Evolutionary conservation across 2,797 vertebrate species (phyloP).

Genomic region (Notoglanidium macrostoma): DNA sequence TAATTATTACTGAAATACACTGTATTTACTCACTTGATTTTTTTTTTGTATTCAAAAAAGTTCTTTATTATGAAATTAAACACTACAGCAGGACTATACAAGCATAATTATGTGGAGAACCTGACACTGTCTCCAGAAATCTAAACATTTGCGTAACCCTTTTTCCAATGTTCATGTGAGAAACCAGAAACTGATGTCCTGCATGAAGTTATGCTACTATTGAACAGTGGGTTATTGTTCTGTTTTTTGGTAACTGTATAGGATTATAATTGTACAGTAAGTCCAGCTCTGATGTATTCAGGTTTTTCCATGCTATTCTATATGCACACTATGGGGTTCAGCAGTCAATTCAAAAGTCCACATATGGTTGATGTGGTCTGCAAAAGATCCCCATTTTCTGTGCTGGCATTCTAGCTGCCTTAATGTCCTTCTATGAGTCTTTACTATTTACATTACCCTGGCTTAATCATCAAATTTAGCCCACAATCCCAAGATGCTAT

Average conservation of each 20-base stretch:
- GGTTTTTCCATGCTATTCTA: slow-evolving; percentile 47
- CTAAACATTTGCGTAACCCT: slow-evolving; percentile 69
- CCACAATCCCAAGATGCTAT: slow-evolving; percentile 41
- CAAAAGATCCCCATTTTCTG: slow-evolving; percentile 35
- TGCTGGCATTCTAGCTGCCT: slow-evolving; percentile 31
- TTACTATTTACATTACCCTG: slow-evolving; percentile 48
- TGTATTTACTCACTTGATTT: neutral
- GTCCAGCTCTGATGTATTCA: slow-evolving; percentile 42
- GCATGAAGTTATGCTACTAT: slow-evolving; percentile 36
- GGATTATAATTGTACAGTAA: slow-evolving; percentile 52
- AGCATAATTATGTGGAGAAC: slow-evolving; percentile 62
- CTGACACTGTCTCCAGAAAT: slow-evolving; percentile 66
- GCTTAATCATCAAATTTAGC: slow-evolving; percentile 45
- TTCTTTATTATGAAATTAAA: slow-evolving; percentile 67
- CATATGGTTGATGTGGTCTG: slow-evolving; percentile 54
- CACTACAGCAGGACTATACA: slow-evolving; percentile 66
- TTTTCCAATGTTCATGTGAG: slow-evolving; percentile 59
- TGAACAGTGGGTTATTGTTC: slow-evolving; percentile 56
- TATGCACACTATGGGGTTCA: slow-evolving; percentile 39
- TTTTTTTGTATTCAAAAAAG: slow-evolving; percentile 16
- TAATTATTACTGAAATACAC: slow-evolving; percentile 15
- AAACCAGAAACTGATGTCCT: slow-evolving; percentile 48
- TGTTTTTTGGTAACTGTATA: slow-evolving; percentile 47
- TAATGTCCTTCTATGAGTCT: slow-evolving; percentile 44
- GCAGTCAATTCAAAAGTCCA: slow-evolving; percentile 44